Evolutionary conservation across 2,888 invertebrate genomes (phyloP).

Genomic region (Neoitamus cyanurus): DNA sequence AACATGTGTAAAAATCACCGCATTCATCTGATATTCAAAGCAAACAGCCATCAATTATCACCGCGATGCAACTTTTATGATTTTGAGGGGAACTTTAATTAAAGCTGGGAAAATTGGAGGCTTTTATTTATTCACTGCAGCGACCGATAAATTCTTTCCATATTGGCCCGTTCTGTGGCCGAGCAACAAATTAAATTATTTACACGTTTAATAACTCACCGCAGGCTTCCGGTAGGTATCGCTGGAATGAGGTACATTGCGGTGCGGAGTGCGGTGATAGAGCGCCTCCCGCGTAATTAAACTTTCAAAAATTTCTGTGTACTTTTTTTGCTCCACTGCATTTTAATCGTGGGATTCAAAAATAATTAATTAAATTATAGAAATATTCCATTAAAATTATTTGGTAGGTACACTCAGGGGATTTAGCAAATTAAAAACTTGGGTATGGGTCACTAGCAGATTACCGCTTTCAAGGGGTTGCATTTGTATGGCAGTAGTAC

Average conservation of each 20-base stretch:
- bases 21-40: neutral
- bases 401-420: neutral
- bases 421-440: neutral
- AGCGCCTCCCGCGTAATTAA: neutral
- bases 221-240: neutral
- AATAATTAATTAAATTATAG: neutral
- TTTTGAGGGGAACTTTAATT: neutral
- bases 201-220: constrained; percentile 1
- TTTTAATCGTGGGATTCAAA: neutral
- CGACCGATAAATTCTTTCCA: neutral
- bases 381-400: neutral
- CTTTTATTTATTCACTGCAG: neutral
- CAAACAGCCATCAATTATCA: constrained; percentile 1
- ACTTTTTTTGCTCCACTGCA: neutral
- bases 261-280: neutral
- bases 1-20: neutral
- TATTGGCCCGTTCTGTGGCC: neutral
- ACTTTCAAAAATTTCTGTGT: neutral
- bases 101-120: neutral
- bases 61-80: neutral
- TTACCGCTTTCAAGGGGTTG: too few relatives aligned
- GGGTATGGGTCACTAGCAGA: neutral
- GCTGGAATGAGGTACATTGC: neutral
- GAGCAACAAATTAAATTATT: neutral
- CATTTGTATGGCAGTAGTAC: too few relatives aligned